Evolutionary conservation across 2,797 vertebrate genomes (phyloP).

Genomic region (Pampus argenteus): DNA sequence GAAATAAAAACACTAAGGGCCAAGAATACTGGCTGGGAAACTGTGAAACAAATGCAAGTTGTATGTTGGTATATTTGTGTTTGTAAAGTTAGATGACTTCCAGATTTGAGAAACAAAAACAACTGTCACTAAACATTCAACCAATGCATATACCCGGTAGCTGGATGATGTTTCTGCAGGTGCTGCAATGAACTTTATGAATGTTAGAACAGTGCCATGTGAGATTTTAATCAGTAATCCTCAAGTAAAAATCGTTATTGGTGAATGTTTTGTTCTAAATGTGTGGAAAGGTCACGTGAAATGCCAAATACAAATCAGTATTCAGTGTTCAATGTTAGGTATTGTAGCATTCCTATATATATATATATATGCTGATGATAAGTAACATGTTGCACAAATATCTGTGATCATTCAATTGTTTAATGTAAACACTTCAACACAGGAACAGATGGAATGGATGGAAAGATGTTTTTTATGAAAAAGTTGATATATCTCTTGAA

Average conservation of each 20-base stretch:
- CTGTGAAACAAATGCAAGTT: neutral
- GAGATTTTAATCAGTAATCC: constrained; percentile 17
- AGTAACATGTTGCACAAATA: neutral
- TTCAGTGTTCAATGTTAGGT: neutral
- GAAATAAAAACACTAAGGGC: constrained; percentile 40
- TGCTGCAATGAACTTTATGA: neutral
- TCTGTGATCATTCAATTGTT: neutral
- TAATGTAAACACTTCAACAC: too few relatives aligned
- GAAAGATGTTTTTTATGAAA: too few relatives aligned
- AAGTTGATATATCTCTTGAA: too few relatives aligned
- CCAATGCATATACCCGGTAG: too few relatives aligned
- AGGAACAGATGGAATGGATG: too few relatives aligned
- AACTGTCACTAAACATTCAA: too few relatives aligned
- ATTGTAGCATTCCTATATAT: neutral
- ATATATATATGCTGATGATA: neutral
- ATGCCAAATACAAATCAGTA: neutral
- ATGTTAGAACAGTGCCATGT: constrained; percentile 8
- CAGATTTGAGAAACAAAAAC: too few relatives aligned
- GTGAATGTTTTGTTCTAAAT: neutral
- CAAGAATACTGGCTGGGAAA: neutral
- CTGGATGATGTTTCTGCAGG: neutral
- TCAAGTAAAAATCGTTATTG: neutral
- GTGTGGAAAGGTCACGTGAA: constrained; percentile 5
- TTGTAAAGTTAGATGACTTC: too few relatives aligned
- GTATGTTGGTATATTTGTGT: neutral